Percentiles rank a stretch among this genome's conserved stretches.
Evolutionary conservation across 2,113 vertebrate genomes (phyloP).

Genomic region (Speoplatyrhinus poulsoni): DNA sequence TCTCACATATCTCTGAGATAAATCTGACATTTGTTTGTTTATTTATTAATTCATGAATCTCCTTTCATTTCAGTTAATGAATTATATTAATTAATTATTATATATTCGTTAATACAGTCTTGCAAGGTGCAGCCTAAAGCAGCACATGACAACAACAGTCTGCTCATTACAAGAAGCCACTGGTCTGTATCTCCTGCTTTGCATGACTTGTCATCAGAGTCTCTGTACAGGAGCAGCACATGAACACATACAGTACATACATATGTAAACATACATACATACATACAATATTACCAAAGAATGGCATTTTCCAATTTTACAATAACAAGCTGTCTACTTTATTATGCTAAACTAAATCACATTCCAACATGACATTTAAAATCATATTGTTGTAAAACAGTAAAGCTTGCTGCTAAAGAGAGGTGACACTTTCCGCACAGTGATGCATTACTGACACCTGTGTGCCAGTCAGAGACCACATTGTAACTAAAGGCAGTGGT

Average conservation of each 20-base stretch:
- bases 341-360: too few relatives aligned
- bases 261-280: background rate
- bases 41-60: background rate
- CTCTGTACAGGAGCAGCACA: conserved; percentile 30
- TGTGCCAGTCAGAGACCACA: too few relatives aligned
- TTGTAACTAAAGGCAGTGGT: too few relatives aligned
- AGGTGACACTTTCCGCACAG: too few relatives aligned
- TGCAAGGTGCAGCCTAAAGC: conserved; percentile 30
- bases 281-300: too few relatives aligned
- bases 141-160: conserved; percentile 54
- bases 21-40: background rate
- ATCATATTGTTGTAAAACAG: too few relatives aligned
- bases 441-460: too few relatives aligned
- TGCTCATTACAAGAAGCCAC: conserved; percentile 72
- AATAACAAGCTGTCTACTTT: too few relatives aligned
- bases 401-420: too few relatives aligned
- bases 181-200: conserved; percentile 59
- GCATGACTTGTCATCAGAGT: conserved; percentile 45
- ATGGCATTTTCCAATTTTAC: too few relatives aligned
- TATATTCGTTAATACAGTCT: conserved; percentile 52
- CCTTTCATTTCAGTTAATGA: conserved; percentile 4
- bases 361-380: too few relatives aligned
- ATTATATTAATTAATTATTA: background rate
- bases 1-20: too few relatives aligned
- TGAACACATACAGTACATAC: background rate